These are phyloP conservation scores for Silurus asotus DNA, from an alignment of 2,113 vertebrate species.

Conservation along the genomic window DNA sequence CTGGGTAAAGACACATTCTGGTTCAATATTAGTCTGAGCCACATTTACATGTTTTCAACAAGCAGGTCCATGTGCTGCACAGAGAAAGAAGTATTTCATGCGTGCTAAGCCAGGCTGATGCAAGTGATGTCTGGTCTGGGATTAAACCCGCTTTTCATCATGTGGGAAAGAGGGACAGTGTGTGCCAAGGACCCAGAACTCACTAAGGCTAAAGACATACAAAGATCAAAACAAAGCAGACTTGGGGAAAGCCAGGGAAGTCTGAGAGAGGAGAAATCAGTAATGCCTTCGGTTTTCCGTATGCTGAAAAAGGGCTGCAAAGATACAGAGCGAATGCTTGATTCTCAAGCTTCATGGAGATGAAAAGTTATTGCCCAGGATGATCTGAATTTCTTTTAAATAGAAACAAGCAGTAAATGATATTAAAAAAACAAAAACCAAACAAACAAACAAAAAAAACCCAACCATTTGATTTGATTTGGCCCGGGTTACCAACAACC, in stretches of 20 bases:
- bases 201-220: not conserved
- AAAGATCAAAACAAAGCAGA: not conserved
- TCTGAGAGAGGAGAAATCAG: not conserved
- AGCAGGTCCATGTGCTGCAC: slow-evolving; percentile 7
- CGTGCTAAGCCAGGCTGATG: slow-evolving; percentile 19
- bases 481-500: too few relatives aligned
- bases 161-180: slow-evolving; percentile 13
- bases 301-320: slow-evolving; percentile 8
- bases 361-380: not conserved
- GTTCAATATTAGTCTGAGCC: slow-evolving; percentile 5
- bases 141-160: slow-evolving; percentile 46
- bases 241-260: not conserved
- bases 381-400: not conserved
- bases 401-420: not conserved
- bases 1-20: not conserved
- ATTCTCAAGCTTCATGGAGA: not conserved
- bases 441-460: not conserved
- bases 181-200: slow-evolving; percentile 24
- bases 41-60: slow-evolving; percentile 37
- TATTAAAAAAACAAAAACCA: not conserved
- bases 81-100: slow-evolving; percentile 12
- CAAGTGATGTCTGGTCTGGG: slow-evolving; percentile 34
- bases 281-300: slow-evolving; percentile 6
- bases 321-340: not conserved
- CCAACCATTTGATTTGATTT: too few relatives aligned